Percentiles rank a stretch among this genome's conserved stretches.
Evolutionary conservation across 1,140 invertebrate species (phyloP).

Genomic region (Drosophila lini): DNA sequence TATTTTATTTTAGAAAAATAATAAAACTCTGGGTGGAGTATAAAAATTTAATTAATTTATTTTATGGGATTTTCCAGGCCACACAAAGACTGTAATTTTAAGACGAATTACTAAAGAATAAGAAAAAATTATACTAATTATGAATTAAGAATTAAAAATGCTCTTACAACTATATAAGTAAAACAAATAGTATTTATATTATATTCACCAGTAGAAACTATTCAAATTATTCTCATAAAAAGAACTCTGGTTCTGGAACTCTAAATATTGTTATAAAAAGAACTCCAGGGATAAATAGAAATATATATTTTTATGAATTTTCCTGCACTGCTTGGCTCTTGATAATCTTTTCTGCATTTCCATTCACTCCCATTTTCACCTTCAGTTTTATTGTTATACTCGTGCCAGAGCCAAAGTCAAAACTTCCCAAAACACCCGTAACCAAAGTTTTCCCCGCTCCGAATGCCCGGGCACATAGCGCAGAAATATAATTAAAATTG

Average conservation of each 20-base stretch:
- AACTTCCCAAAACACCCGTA: slow-evolving; percentile 32
- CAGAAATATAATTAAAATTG: slow-evolving; percentile 60
- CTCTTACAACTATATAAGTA: too few species aligned
- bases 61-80: background rate
- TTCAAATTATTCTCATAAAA: too few species aligned
- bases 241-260: too few species aligned
- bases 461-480: slow-evolving; percentile 34
- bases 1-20: background rate
- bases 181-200: too few species aligned
- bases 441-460: slow-evolving; percentile 27
- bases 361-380: slow-evolving; percentile 11
- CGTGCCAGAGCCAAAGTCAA: slow-evolving; percentile 14
- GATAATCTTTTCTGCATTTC: slow-evolving; percentile 7
- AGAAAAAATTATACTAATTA: too few species aligned
- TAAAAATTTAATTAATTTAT: background rate
- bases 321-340: background rate
- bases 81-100: too few species aligned
- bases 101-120: too few species aligned
- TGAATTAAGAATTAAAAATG: too few species aligned
- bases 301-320: background rate
- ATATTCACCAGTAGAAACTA: too few species aligned
- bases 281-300: background rate
- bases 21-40: too few species aligned
- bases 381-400: slow-evolving; percentile 34
- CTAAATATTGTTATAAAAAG: too few species aligned